Conservation (phyloP, 2,888 invertebrate species). For the Campoplex capitator region DNA sequence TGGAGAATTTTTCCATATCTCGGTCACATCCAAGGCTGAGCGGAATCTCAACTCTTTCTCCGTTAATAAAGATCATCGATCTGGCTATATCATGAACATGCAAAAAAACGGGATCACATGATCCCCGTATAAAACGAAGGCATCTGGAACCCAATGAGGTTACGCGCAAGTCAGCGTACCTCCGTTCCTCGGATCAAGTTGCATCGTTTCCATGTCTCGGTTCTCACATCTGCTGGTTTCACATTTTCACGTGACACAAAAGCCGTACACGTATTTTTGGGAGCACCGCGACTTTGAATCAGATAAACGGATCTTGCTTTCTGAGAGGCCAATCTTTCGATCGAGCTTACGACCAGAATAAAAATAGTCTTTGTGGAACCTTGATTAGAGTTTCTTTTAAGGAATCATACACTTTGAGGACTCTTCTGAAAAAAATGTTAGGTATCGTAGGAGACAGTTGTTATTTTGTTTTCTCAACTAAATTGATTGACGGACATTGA, state of each 20-base stretch:
- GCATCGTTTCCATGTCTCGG: slow-evolving; percentile 18
- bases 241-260: not conserved
- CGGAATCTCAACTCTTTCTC: not conserved
- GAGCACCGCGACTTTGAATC: not conserved
- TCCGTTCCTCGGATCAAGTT: not conserved
- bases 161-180: not conserved
- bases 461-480: not conserved
- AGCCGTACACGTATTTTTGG: not conserved
- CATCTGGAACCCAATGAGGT: slow-evolving; percentile 15
- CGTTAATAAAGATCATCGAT: not conserved
- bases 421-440: not conserved
- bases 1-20: not conserved
- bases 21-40: not conserved
- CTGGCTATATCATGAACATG: not conserved
- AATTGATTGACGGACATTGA: not conserved
- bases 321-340: not conserved
- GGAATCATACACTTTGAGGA: not conserved
- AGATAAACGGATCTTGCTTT: not conserved
- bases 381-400: not conserved
- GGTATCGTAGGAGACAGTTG: not conserved
- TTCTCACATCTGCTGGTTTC: slow-evolving; percentile 4
- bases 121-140: not conserved
- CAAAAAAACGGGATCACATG: not conserved
- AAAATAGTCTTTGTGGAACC: not conserved
- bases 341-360: not conserved